Base-by-base conservation (phyloP, 1,140 invertebrate genomes). In the Drosophila orosa region DNA sequence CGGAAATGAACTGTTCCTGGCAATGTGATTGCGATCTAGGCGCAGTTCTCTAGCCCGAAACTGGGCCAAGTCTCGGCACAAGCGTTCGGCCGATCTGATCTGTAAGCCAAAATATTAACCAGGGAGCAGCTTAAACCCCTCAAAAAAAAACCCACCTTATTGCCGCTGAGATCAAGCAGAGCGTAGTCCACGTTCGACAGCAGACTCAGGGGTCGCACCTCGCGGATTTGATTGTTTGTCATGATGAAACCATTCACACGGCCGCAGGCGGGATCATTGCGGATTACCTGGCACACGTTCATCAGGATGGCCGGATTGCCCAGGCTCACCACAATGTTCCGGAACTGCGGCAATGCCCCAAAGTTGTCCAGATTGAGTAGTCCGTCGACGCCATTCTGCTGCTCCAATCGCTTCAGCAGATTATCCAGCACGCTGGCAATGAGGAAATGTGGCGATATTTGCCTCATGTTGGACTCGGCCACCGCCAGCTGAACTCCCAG, bases 1-100 rank as follows among this genome's bases (percentile, higher is more conserved):
- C 0, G 90, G 86, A 69, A 89, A 91, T 15, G 65, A 61, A 0
- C 39, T 8, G 4, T 25, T 61, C 3, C 44, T 85, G 1, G 56
- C 74, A n/a, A 91, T 52, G 2, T 83, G 85, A 71, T 91, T 91
- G n/a, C 86, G 71, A 3, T 62, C 65, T 37, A 91, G 39, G 15
- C 52, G 48, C 2, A 91, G 13, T n/a, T 89, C 71, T 15, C 79
- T 75, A 15, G 86, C 90, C 9, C 78, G 59, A 17, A 86, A 37
- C 7, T 80, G 59, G 3, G 60, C 15, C 27, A 86, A 10, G n/a
- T 82, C 75, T 1, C 15, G 57, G 9, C 75, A 76, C 17, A 86
- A 48, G 0, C 84, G 79, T 13, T 57, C 63, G 1, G 67, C 56
- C 2, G 83, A 86, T 15, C 10, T 54, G 2, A 86, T 40, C 83